These are phyloP conservation scores for Nibea albiflora DNA, from an alignment of 2,113 vertebrate genomes.

Conservation along the genomic window DNA sequence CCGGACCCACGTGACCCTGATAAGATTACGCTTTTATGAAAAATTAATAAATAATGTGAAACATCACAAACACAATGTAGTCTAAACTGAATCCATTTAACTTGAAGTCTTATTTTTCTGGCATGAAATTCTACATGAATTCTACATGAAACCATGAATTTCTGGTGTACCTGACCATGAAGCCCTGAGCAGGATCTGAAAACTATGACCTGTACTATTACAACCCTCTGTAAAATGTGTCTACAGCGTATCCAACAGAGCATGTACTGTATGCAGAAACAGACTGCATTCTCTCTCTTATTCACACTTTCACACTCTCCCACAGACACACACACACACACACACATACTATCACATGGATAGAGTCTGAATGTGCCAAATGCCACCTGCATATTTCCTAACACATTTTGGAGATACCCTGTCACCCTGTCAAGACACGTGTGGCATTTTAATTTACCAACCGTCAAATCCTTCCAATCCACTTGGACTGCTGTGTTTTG, in stretches of 20 bases:
- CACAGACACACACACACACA: background rate
- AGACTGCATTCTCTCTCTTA: background rate
- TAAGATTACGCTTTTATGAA: no score
- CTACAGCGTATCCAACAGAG: background rate
- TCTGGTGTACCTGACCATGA: background rate
- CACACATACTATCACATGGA: background rate
- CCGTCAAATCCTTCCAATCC: background rate
- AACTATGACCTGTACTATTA: background rate
- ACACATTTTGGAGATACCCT: background rate
- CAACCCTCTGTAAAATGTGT: background rate
- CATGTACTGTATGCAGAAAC: background rate
- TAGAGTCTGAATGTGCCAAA: background rate
- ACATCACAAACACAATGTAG: no score
- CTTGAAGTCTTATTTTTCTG: no score
- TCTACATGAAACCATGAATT: no score
- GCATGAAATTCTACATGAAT: no score
- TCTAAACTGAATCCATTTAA: no score
- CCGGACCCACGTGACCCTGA: no score
- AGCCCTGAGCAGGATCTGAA: background rate
- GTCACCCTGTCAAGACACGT: background rate
- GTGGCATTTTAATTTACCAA: conserved; percentile 24
- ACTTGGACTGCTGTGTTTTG: background rate
- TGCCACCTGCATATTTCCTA: background rate
- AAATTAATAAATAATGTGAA: no score
- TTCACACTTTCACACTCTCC: background rate